Base-by-base conservation (phyloP, 2,113 vertebrate species). In the Asarcornis scutulata region DNA sequence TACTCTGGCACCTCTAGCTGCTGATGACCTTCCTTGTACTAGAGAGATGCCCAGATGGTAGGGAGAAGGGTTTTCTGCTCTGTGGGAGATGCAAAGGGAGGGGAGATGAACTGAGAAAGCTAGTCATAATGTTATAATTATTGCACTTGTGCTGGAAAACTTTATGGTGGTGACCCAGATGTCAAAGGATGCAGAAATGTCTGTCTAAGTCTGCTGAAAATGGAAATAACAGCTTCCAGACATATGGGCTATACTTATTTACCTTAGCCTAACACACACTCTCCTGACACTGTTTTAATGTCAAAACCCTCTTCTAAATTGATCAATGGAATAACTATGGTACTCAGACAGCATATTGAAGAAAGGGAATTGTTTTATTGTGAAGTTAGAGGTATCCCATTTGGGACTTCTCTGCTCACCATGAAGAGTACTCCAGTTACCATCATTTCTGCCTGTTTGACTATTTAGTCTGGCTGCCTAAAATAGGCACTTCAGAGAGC, bases 21-120 rank as follows among this genome's bases (percentile, higher is more conserved):
- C 87, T 85, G 53, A 1, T 95, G 95, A 95, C 95, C 93, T 96
- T 95, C 88, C 79, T 60, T 80, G 88, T 93, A 86, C 83, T 68
- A 90, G 53, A 74, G 68, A 73, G 14, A 72, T 86, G 60, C 80
- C 86, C 93, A 96, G 85, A 93, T 96, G 90, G 93, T 69, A 52
- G 38, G 75, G 48, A 76, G 48, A 93, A 90, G 73, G 32, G 42
- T 32, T 94, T 96, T 93, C 85, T 91, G 56, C 85, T 91, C 83
- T 31, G 32, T 78, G 48, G 72, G 88, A 83, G 52, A 60, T 53
- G n/a, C 36, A 83, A 72, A 93, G 91, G 34, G 29, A 89, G 68
- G 32, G 20, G 68, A 77, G 67, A 93, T 69, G 67, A 95, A 36
- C 72, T 80, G 85, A 46, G 83, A 93, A 96, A 89, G 46, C 18